Percentiles rank a stretch among this genome's conserved stretches.
phyloP scores from a whole-genome alignment of 1,140 invertebrate species.

The Platyura marginata region DNA sequence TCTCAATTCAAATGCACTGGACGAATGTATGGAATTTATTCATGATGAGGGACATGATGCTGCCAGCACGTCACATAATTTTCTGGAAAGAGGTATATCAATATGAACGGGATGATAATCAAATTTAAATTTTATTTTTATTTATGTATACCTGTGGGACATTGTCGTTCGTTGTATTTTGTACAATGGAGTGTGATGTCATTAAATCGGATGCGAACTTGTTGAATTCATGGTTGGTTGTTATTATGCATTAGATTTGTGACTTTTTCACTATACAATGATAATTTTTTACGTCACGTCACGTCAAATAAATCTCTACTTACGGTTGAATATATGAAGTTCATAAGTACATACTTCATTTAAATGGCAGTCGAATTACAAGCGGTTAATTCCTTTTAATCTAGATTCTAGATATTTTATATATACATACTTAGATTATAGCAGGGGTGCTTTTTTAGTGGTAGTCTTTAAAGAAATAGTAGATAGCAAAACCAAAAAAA shows the following conservation, averaged over 20 bases:
- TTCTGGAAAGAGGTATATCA: constrained; percentile 23
- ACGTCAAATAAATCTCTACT: too few species aligned
- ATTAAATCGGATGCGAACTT: not conserved
- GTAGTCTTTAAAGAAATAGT: too few species aligned
- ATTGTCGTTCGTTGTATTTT: not conserved
- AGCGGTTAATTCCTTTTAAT: too few species aligned
- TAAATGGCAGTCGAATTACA: too few species aligned
- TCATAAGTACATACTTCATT: too few species aligned
- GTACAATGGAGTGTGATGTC: not conserved
- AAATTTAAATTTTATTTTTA: not conserved
- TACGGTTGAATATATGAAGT: too few species aligned
- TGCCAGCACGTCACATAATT: constrained; percentile 24
- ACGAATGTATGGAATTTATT: constrained; percentile 20
- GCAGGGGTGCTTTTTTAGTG: too few species aligned
- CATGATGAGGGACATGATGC: constrained; percentile 24
- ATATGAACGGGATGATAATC: too few species aligned
- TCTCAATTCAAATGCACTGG: constrained; percentile 17
- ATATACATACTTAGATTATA: too few species aligned
- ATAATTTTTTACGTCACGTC: too few species aligned
- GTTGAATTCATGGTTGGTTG: not conserved
- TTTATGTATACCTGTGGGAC: not conserved
- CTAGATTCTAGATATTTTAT: too few species aligned
- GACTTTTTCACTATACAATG: not conserved
- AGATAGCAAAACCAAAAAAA: too few species aligned
- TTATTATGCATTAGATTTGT: not conserved